A percentile compares a stretch with the other conserved stretches of the same genome.
phyloP scores from a whole-genome alignment of 2,113 vertebrate genomes.

The Ceyx melanurus region DNA sequence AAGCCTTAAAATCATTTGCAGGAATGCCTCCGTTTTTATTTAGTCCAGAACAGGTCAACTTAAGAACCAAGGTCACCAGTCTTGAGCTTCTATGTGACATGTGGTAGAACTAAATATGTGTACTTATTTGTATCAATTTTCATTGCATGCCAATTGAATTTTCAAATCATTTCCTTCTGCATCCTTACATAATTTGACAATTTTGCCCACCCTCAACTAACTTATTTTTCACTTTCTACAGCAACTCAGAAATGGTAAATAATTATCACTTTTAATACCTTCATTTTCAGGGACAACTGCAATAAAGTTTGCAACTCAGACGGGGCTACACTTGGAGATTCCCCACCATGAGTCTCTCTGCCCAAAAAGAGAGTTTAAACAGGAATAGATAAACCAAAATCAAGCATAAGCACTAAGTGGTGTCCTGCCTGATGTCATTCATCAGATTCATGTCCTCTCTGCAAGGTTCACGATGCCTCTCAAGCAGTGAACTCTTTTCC shows the following conservation, averaged over 20 bases:
- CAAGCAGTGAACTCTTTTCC: background rate
- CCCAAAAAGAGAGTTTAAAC: background rate
- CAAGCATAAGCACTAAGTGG: background rate
- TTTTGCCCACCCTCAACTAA: background rate
- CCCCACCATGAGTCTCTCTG: background rate
- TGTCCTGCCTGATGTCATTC: background rate
- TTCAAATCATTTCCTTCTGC: constrained; percentile 35
- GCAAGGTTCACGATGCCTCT: background rate
- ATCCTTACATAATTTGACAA: constrained; percentile 44
- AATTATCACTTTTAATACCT: background rate
- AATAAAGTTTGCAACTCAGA: background rate
- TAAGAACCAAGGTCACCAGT: constrained; percentile 6
- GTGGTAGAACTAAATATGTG: constrained; percentile 29
- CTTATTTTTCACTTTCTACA: constrained; percentile 23
- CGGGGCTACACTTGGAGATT: background rate
- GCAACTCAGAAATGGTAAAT: background rate
- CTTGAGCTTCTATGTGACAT: background rate
- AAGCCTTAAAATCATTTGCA: background rate
- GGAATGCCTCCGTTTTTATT: background rate
- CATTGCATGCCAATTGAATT: constrained; percentile 25
- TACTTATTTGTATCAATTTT: constrained; percentile 19
- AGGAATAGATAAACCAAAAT: background rate
- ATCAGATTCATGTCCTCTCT: background rate
- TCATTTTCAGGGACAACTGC: background rate
- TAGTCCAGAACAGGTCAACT: background rate